phyloP scores from a whole-genome alignment of 2,797 vertebrate genomes.

The Columba guinea region DNA sequence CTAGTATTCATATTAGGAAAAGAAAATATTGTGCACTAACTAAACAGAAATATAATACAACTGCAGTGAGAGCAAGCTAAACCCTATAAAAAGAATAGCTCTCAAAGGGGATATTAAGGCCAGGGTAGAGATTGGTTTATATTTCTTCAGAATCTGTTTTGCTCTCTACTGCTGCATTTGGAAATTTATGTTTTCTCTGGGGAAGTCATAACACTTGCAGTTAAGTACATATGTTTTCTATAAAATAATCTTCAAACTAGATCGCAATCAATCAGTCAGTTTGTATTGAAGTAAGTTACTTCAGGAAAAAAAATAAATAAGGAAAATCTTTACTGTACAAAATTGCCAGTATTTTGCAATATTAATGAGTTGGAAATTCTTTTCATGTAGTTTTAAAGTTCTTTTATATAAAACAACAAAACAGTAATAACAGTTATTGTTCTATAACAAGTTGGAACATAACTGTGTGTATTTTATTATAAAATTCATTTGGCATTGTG shows the following conservation, averaged over 20 bases:
- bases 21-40: slow-evolving; percentile 10
- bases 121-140: slow-evolving; percentile 63
- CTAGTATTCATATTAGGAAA: not conserved
- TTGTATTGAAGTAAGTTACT: not conserved
- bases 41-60: slow-evolving; percentile 10
- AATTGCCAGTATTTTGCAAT: not conserved
- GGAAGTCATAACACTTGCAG: slow-evolving; percentile 60
- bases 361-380: not conserved
- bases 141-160: slow-evolving; percentile 61
- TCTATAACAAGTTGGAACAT: not conserved
- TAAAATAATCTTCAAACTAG: slow-evolving; percentile 56
- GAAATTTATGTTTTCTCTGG: slow-evolving; percentile 44
- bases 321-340: not conserved
- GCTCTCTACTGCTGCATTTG: slow-evolving; percentile 5
- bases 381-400: not conserved
- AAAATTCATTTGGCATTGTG: not conserved
- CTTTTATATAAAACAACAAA: not conserved
- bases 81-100: slow-evolving; percentile 44
- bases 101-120: slow-evolving; percentile 54
- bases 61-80: slow-evolving; percentile 8
- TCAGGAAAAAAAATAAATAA: not conserved
- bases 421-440: not conserved
- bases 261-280: slow-evolving; percentile 48
- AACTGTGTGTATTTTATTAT: not conserved
- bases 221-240: slow-evolving; percentile 58